Percentiles rank a stretch among this genome's conserved stretches.
Evolutionary conservation across 2,113 vertebrate genomes (phyloP).

Genomic region (Rhinopomastus cyanomelas): DNA sequence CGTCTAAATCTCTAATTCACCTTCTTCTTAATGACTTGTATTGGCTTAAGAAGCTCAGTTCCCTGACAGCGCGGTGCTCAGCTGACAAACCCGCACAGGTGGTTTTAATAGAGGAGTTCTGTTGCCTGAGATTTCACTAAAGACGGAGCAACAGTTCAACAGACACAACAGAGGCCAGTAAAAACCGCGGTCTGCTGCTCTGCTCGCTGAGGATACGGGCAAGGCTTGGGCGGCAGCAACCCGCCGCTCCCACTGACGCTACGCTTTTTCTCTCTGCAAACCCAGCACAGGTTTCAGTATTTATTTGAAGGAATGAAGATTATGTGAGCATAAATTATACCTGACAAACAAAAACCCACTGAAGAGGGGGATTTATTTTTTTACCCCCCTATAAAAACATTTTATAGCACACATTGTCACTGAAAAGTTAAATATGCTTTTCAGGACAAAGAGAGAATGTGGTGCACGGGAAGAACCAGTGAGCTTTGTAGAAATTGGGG

Average conservation of each 20-base stretch:
- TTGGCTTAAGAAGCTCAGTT: slow-evolving; percentile 78
- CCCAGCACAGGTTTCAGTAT: slow-evolving; percentile 64
- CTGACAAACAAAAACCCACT: slow-evolving; percentile 68
- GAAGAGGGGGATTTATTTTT: background rate
- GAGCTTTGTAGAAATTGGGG: slow-evolving; percentile 21
- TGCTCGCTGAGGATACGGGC: slow-evolving; percentile 42
- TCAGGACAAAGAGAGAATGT: background rate
- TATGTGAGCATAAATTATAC: slow-evolving; percentile 71
- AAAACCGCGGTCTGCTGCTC: slow-evolving; percentile 55
- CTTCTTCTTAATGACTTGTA: slow-evolving; percentile 83
- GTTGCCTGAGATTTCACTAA: slow-evolving; percentile 73
- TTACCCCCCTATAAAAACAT: slow-evolving; percentile 41
- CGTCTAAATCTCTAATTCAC: slow-evolving; percentile 75
- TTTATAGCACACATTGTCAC: slow-evolving; percentile 37
- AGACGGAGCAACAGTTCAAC: slow-evolving; percentile 77
- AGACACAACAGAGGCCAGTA: slow-evolving; percentile 82
- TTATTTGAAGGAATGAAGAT: slow-evolving; percentile 75
- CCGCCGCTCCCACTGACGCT: slow-evolving; percentile 39
- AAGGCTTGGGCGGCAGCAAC: slow-evolving; percentile 36
- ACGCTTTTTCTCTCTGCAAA: slow-evolving; percentile 48
- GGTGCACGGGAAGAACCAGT: background rate
- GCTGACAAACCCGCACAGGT: slow-evolving; percentile 82
- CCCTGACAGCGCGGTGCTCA: slow-evolving; percentile 73
- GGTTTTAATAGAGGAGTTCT: slow-evolving; percentile 83
- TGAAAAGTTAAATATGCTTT: slow-evolving; percentile 8